These are phyloP conservation scores for Melikaiella ostensackeni DNA, from an alignment of 2,888 invertebrate genomes.

Conservation along the genomic window DNA sequence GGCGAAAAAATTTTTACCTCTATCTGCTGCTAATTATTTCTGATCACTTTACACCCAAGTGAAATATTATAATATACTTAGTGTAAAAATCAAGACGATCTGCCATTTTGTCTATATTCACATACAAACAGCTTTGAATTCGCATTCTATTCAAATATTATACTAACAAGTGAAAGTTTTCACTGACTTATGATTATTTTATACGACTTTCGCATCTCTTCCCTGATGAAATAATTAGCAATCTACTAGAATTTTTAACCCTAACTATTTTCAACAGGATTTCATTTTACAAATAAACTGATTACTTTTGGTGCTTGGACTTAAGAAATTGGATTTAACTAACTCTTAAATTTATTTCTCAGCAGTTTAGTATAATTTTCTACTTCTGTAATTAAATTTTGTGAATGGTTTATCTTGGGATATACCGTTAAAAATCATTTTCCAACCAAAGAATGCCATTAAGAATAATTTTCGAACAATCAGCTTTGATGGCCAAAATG, in stretches of 20 bases:
- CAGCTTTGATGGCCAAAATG: background rate
- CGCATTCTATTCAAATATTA: constrained; percentile 9
- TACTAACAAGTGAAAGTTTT: constrained; percentile 23
- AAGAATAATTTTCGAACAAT: background rate
- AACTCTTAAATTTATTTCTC: background rate
- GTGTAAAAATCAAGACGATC: background rate
- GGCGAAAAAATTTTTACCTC: background rate
- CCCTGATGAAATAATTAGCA: background rate
- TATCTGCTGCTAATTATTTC: background rate
- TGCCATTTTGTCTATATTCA: background rate
- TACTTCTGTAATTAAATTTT: background rate
- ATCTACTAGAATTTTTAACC: background rate
- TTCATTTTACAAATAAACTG: background rate
- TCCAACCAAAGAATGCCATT: background rate
- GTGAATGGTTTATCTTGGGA: background rate
- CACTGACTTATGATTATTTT: constrained; percentile 9
- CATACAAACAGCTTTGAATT: background rate
- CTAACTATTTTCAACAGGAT: background rate
- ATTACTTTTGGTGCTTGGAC: background rate
- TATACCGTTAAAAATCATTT: background rate
- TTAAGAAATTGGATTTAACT: background rate
- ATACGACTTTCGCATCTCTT: background rate
- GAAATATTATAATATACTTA: constrained; percentile 2
- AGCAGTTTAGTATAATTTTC: background rate
- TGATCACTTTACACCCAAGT: background rate